phyloP scores from a whole-genome alignment of 2,797 vertebrate species.

The Sebastolobus alascanus region DNA sequence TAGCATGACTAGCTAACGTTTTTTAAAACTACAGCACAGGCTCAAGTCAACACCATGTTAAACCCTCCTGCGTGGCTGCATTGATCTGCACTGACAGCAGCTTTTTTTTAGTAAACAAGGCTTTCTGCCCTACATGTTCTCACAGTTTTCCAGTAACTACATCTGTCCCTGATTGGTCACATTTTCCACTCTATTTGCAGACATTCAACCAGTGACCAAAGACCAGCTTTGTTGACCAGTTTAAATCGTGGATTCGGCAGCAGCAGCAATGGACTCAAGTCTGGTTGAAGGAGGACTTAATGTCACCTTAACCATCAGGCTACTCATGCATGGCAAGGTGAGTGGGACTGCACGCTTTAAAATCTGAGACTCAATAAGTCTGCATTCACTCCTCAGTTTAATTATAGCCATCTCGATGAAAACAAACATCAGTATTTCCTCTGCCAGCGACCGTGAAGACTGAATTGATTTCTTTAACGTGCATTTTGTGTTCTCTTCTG shows the following conservation, averaged over 20 bases:
- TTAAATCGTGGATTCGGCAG: conserved; percentile 70
- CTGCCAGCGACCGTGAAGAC: neutral
- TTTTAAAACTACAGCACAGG: conserved; percentile 26
- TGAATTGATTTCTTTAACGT: conserved; percentile 5
- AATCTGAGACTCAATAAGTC: neutral
- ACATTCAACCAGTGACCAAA: conserved; percentile 86
- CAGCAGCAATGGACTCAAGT: conserved; percentile 92
- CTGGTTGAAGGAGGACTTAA: conserved; percentile 98
- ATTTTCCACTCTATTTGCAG: conserved; percentile 57
- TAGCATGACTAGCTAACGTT: conserved; percentile 9
- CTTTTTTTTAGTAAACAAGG: conserved; percentile 41
- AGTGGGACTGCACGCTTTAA: conserved; percentile 36
- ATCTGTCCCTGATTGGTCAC: conserved; percentile 33
- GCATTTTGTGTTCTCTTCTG: conserved; percentile 31
- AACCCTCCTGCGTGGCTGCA: conserved; percentile 36
- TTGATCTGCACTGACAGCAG: conserved; percentile 39
- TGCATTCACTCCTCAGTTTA: neutral
- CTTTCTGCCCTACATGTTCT: conserved; percentile 13
- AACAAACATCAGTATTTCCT: neutral
- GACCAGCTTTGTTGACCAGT: conserved; percentile 79
- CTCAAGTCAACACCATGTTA: conserved; percentile 8
- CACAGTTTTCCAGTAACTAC: conserved; percentile 27
- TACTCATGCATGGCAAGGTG: conserved; percentile 98
- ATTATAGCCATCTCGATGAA: neutral
- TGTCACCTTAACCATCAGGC: conserved; percentile 96